Evolutionary conservation across 2,888 invertebrate species (phyloP), one percentile per base, ranked within the genome.

Genomic region (Drosophila diplacantha): DNA sequence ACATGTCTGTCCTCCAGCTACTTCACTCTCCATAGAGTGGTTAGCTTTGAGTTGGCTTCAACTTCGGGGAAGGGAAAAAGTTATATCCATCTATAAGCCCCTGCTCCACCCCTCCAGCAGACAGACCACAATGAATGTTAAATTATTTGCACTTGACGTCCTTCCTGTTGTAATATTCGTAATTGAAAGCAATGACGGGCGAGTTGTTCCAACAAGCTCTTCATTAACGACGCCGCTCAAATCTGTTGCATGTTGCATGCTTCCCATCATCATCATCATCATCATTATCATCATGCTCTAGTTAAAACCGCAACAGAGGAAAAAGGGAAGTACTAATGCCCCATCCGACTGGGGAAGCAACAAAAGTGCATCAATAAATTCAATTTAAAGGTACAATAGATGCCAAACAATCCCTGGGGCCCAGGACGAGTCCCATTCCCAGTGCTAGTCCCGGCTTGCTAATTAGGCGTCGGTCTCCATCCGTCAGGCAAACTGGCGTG

Each of bases 381-480:
- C 65, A 67, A 83, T 79, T 70, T 61, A 56, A 76, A 51, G 53
- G 54, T 44, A 60, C 32, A 68, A 61, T 53, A 44, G 68, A 54
- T 38, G 39, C 37, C 47, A 34, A 46, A 35, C 39, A 44, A 49
- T 56, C 43, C 55, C 60, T 43, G 43, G 34, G 59, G 49, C 34
- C 52, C 46, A 31, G 31, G 26, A 34, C 41, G 16, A 34, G 35
- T 68, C 44, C 58, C 38, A 44, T 57, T 59, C 64, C 60, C 63
- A 62, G 80, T 31, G 18, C 44, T 6, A 14, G 44, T 57, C 59
- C 58, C 61, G 62, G 76, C 63, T 73, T 64, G 80, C 77, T 77
- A 77, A 77, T 77, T 77, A 77, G 84, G 82, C 76, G 74, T 83
- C 74, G 74, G 74, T 81, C 80, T 79, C 82, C 77, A 77, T 81